phyloP scores from a whole-genome alignment of 2,888 invertebrate species.

The Ochlodes sylvanus region DNA sequence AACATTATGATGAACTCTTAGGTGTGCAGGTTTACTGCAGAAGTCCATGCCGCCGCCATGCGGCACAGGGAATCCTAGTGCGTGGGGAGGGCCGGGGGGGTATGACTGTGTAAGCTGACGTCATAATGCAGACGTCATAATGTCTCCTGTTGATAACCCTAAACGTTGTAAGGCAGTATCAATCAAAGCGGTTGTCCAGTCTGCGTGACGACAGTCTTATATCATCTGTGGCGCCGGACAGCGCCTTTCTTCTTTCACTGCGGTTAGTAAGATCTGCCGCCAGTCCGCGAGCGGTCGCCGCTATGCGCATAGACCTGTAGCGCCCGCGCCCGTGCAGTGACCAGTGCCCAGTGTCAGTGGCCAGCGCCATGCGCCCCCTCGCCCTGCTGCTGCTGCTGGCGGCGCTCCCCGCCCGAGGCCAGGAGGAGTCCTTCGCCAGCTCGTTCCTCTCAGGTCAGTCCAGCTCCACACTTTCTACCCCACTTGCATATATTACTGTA shows the following conservation, averaged over 20 bases:
- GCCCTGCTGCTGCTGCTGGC: conserved; percentile 57
- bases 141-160: too few relatives aligned
- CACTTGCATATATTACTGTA: conserved; percentile 41
- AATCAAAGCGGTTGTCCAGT: background rate
- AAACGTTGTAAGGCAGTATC: background rate
- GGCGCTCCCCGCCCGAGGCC: conserved; percentile 57
- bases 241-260: conserved; percentile 69
- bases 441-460: conserved; percentile 92
- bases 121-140: too few relatives aligned
- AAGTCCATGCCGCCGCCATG: too few relatives aligned
- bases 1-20: too few relatives aligned
- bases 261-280: conserved; percentile 59
- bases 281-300: conserved; percentile 64
- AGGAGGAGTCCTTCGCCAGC: conserved; percentile 92
- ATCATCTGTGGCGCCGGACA: conserved; percentile 42
- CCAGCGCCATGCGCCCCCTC: conserved; percentile 62
- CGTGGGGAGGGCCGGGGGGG: too few relatives aligned
- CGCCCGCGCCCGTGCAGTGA: conserved; percentile 43
- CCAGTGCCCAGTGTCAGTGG: conserved; percentile 49
- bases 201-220: background rate
- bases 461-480: background rate
- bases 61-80: too few relatives aligned
- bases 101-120: too few relatives aligned
- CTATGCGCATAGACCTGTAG: conserved; percentile 53
- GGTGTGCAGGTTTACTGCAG: too few relatives aligned